phyloP scores from a whole-genome alignment of 2,888 invertebrate genomes.

The Nomada fabriciana region DNA sequence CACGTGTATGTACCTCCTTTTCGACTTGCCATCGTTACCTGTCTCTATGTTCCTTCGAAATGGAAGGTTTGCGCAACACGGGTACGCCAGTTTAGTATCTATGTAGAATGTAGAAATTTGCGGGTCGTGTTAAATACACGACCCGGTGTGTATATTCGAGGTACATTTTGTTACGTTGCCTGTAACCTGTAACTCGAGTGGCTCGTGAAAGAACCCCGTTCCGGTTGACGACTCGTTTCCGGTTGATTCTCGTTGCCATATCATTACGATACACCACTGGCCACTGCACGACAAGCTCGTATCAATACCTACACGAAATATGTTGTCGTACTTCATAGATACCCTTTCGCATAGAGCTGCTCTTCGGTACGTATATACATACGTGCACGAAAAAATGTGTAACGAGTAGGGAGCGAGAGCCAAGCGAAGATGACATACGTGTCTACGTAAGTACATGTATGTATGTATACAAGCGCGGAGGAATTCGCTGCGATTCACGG shows the following conservation, averaged over 20 bases:
- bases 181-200: slow-evolving; percentile 45
- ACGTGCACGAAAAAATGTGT: neutral
- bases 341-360: neutral
- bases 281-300: slow-evolving; percentile 44
- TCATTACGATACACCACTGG: slow-evolving; percentile 54
- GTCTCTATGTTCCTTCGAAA: neutral
- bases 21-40: neutral
- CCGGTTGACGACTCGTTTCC: slow-evolving; percentile 76
- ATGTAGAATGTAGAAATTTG: too few species aligned
- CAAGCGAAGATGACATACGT: neutral
- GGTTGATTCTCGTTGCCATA: slow-evolving; percentile 62
- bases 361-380: too few species aligned
- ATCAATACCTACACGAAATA: slow-evolving; percentile 47
- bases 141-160: neutral
- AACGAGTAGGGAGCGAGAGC: neutral
- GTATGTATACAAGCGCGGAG: neutral
- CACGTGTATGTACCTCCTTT: neutral
- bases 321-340: slow-evolving; percentile 22
- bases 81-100: neutral
- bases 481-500: slow-evolving; percentile 31
- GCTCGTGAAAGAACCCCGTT: slow-evolving; percentile 75
- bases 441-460: too few species aligned
- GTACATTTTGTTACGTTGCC: slow-evolving; percentile 27
- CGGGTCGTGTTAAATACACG: neutral
- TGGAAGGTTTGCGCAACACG: neutral